Base-by-base conservation (phyloP, 1,140 invertebrate genomes). In the Aphelinus atriplicis region DNA sequence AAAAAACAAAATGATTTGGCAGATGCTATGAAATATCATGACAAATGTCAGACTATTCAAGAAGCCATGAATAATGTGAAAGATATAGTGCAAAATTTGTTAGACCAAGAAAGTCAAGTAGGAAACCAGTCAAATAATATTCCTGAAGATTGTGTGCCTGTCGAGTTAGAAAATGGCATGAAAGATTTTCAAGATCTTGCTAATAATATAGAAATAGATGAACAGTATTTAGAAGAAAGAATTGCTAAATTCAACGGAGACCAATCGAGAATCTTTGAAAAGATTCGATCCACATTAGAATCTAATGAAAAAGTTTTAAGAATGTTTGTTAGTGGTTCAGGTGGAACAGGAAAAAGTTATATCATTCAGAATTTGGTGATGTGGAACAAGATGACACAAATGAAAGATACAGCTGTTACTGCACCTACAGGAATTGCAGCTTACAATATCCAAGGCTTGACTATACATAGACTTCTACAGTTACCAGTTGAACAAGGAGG, bases 371-470 rank as follows among this genome's bases (percentile, higher is more conserved):
- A 70, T 42, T 51, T 81, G 50, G 55, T 67, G 63, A 2, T 10
- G 3, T 61, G 81, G 78, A 74, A 72, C 70, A 62, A 80, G 75
- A 63, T 60, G 77, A 77, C 51, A 56, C 57, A 42, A 51, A 46
- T 62, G 7, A 81, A 80, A 78, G 70, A 79, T 43, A 79, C 79
- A 58, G 80, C 79, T 47, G 76, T 81, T 61, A 75, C 71, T 48
- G 80, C 81, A 9, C 82, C 77, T 45, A 81, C 79, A 50, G 79
- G 81, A 10, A 77, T 82, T 63, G 77, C 79, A 45, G 83, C 79
- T 56, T 80, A 75, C 47, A 84, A 80, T 77, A 76, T 83, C 43
- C 45, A 82, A 62, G 80, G 80, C 57, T 46, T 74, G 6, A 82
- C 81, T 3, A 56, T 82, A 7, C 79, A 81, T 63, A 77, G 78